Percentiles rank a stretch among this genome's conserved stretches.
phyloP scores from a whole-genome alignment of 1,140 invertebrate genomes.

The Anadara kagoshimensis region DNA sequence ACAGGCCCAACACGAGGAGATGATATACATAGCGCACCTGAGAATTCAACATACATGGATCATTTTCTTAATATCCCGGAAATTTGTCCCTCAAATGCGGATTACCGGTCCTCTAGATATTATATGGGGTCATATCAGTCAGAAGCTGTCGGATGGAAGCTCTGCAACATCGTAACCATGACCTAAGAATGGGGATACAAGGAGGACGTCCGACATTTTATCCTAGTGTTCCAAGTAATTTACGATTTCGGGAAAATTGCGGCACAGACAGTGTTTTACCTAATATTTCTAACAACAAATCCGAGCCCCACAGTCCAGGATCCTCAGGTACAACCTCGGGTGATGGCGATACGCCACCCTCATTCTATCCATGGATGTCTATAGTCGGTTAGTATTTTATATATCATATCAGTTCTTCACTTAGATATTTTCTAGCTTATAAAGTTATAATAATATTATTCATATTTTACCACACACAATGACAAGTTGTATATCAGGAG shows the following conservation, averaged over 20 bases:
- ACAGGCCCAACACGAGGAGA: constrained; percentile 47
- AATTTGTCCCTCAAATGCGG: constrained; percentile 64
- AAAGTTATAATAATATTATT: no score
- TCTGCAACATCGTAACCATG: constrained; percentile 63
- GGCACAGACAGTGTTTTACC: constrained; percentile 42
- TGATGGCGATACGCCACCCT: constrained; percentile 56
- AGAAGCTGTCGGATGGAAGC: constrained; percentile 70
- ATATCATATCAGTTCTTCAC: no score
- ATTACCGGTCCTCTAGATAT: constrained; percentile 64
- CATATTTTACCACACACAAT: no score
- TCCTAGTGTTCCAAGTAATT: constrained; percentile 59
- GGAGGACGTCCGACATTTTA: constrained; percentile 62
- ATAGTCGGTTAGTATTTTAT: constrained; percentile 64
- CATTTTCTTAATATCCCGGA: constrained; percentile 71
- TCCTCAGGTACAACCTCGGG: constrained; percentile 49
- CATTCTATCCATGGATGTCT: constrained; percentile 71
- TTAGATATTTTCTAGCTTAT: no score
- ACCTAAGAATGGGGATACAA: constrained; percentile 67
- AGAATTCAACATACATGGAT: constrained; percentile 68
- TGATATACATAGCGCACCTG: constrained; percentile 51
- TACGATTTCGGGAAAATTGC: constrained; percentile 59
- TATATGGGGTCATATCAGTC: constrained; percentile 64
- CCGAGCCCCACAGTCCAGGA: constrained; percentile 59
- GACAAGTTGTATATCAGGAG: no score
- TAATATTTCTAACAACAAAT: constrained; percentile 45